phyloP scores from a whole-genome alignment of 2,888 invertebrate genomes.

The Noctuana brunneofusca region DNA sequence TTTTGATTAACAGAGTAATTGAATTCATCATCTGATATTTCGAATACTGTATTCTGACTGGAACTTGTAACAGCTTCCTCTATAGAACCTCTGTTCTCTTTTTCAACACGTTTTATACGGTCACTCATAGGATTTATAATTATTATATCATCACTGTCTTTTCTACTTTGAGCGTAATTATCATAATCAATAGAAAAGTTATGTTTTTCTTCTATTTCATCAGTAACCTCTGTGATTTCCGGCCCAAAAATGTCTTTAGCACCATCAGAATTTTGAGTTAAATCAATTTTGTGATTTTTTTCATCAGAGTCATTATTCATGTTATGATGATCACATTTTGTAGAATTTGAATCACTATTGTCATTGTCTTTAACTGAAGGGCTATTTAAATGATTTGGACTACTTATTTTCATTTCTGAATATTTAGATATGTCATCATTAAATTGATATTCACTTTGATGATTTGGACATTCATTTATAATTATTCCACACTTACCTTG shows the following conservation, averaged over 20 bases:
- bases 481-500: neutral
- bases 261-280: conserved; percentile 52
- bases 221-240: conserved; percentile 13
- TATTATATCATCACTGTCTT: neutral
- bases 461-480: neutral
- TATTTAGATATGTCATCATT: no score
- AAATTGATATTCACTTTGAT: neutral
- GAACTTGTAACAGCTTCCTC: conserved; percentile 41
- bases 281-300: conserved; percentile 49
- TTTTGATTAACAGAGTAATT: conserved; percentile 83
- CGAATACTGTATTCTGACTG: conserved; percentile 58
- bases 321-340: neutral
- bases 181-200: conserved; percentile 71
- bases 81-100: conserved; percentile 23
- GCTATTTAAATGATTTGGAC: neutral
- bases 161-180: conserved; percentile 15
- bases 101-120: conserved; percentile 18
- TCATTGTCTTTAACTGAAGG: neutral
- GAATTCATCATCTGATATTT: conserved; percentile 84
- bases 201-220: conserved; percentile 51
- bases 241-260: conserved; percentile 24
- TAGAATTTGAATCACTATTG: neutral
- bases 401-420: neutral
- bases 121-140: neutral
- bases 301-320: neutral